Evolutionary conservation across 2,797 vertebrate species (phyloP), one percentile per base, ranked within the genome.

Genomic region (Distichodus sexfasciatus): DNA sequence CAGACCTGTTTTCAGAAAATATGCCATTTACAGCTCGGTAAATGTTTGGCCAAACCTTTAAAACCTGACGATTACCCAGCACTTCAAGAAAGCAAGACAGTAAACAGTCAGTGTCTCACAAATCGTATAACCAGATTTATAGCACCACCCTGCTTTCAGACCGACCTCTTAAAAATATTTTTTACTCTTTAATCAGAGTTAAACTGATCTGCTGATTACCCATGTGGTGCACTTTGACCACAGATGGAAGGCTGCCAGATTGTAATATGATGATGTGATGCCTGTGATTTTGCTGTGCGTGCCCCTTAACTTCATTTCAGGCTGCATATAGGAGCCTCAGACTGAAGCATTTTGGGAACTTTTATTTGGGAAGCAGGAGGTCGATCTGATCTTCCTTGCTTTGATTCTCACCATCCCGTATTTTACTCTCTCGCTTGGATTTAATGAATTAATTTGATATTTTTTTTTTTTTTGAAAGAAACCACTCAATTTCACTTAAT

Each of bases 381-480:
- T 15, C 40, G 3, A 61, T 8, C 31, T 53, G 43, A 51, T 53
- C 31, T 8, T 41, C 28, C 62, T 70, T 66, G 66, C 46, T 75
- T 48, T 69, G 61, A 36, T 11, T 54, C 33, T 53, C 43, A 17
- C 17, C 26, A 28, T 47, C 23, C 3, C 28, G 10, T 51, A 14
- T 3, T 66, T 50, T 40, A 17, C 63, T 4, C 38, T 50, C n/a
- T 31, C 6, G 24, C 60, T 41, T 61, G 10, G 28, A 26, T 33
- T 57, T 4, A 3, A n/a, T 38, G 6, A 24, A 5, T 47, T 14
- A 15, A 9, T 31, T 31, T 10, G 15, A 1, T 21, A 23, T 24
- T 26, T 21, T 14, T 38, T 8, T 47, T 0, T 3, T 28, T 63
- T 35, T 23, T 6, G 4, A 15, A 7, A 38, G 12, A 59, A 3